Percentiles rank a stretch among this genome's conserved stretches.
phyloP scores from a whole-genome alignment of 2,113 vertebrate genomes.

The Leptobrachium leishanense region DNA sequence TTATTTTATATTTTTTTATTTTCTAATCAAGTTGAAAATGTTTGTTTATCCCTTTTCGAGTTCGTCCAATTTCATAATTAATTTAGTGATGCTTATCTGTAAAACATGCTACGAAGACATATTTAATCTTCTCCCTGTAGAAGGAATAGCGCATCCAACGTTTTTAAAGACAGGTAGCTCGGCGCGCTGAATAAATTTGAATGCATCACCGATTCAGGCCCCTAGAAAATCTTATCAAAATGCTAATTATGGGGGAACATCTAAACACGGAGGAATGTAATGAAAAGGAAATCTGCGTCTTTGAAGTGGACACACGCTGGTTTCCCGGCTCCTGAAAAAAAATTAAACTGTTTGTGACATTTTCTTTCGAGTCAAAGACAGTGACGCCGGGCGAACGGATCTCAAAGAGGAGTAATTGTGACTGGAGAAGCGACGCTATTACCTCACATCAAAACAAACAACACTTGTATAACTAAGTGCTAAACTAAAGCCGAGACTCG shows the following conservation, averaged over 20 bases:
- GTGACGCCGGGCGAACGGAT: background rate
- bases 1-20: too few species aligned
- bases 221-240: background rate
- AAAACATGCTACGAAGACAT: background rate
- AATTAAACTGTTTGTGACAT: background rate
- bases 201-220: background rate
- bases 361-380: background rate
- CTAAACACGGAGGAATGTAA: background rate
- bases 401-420: background rate
- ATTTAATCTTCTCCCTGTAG: background rate
- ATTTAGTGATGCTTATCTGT: background rate
- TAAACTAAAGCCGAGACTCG: too few species aligned
- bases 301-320: background rate
- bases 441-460: background rate
- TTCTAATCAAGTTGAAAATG: too few species aligned
- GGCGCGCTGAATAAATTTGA: slow-evolving; percentile 2
- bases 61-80: background rate
- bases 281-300: background rate
- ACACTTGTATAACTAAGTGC: too few species aligned
- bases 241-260: background rate
- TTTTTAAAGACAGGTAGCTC: background rate
- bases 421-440: background rate
- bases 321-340: background rate
- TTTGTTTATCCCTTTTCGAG: too few species aligned
- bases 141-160: background rate